Conservation (phyloP, 2,797 vertebrate genomes). For the Peromyscus aztecus region DNA sequence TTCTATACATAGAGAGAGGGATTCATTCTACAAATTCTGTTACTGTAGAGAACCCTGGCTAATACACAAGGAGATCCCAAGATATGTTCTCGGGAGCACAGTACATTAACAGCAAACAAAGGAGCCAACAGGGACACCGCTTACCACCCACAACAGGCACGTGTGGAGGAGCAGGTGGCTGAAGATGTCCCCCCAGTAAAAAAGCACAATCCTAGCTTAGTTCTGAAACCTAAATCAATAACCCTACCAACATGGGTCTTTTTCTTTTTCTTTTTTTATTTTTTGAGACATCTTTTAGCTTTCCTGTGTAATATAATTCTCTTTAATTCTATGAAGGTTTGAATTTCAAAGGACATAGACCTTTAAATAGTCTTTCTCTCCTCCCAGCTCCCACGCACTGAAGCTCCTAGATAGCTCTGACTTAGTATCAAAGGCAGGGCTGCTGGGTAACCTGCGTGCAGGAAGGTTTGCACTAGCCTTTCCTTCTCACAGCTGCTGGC, state of each 20-base stretch:
- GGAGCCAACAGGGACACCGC: background rate
- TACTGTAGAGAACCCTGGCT: background rate
- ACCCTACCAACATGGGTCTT: background rate
- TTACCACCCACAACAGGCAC: background rate
- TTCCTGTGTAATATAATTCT: conserved; percentile 29
- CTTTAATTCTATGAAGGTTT: background rate
- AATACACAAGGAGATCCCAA: background rate
- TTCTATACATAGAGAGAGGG: background rate
- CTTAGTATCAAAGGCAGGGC: background rate
- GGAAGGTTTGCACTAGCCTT: background rate
- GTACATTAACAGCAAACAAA: background rate
- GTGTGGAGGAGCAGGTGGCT: background rate
- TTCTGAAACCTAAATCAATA: background rate
- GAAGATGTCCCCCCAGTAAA: background rate
- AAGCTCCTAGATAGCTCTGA: background rate
- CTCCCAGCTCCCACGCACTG: background rate
- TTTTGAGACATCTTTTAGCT: background rate
- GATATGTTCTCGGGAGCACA: background rate
- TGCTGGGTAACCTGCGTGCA: background rate
- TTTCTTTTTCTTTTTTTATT: background rate
- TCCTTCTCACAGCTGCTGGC: background rate
- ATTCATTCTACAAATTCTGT: background rate
- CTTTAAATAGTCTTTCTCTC: background rate
- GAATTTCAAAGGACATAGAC: background rate
- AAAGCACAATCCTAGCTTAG: background rate